Conservation (phyloP, 2,113 vertebrate genomes). For the Eulemur rufifrons region DNA sequence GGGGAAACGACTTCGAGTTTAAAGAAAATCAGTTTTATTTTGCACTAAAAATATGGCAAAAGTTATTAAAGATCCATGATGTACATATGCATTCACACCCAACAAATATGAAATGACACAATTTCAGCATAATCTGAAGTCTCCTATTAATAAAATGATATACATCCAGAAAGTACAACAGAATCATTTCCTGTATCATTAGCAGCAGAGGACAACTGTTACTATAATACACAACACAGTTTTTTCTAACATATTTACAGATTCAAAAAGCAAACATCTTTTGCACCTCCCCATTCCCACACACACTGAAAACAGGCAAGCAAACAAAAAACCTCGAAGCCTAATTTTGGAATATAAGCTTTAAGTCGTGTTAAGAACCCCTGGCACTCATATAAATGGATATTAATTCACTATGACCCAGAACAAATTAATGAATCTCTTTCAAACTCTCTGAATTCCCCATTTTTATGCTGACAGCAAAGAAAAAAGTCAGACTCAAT, state of each 20-base stretch:
- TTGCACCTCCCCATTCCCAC: neutral
- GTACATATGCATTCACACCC: neutral
- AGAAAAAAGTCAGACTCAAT: neutral
- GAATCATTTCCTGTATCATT: neutral
- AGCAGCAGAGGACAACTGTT: neutral
- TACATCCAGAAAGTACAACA: neutral
- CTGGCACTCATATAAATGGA: neutral
- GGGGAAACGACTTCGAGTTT: neutral
- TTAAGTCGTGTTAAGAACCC: conserved; percentile 25
- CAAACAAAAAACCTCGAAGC: neutral
- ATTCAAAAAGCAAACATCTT: conserved; percentile 16
- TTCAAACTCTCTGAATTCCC: conserved; percentile 45
- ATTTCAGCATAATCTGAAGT: neutral
- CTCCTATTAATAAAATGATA: conserved; percentile 4
- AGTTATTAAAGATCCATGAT: neutral
- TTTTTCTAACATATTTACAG: conserved; percentile 46
- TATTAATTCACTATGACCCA: conserved; percentile 42
- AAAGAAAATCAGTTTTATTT: conserved; percentile 33
- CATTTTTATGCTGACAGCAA: conserved; percentile 28
- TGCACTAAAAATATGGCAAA: neutral
- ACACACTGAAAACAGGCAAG: neutral
- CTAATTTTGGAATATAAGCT: conserved; percentile 39
- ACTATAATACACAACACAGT: neutral
- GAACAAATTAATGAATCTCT: conserved; percentile 30
- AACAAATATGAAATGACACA: conserved; percentile 15